Base-by-base conservation (phyloP, 2,888 invertebrate species). In the Electrophaes corylata region DNA sequence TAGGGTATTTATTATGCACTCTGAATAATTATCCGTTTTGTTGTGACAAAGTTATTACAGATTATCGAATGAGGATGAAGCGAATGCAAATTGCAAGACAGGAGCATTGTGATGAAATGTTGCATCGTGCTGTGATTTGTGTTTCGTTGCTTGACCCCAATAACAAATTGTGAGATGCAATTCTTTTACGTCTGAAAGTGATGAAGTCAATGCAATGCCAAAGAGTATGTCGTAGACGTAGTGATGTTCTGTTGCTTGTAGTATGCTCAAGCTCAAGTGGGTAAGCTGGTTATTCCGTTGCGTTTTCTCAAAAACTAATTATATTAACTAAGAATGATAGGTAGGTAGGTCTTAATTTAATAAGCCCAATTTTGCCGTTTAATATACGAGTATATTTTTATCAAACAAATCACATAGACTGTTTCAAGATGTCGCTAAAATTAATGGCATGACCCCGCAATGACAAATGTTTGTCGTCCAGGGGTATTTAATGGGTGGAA, bases 401-500 rank as follows among this genome's bases (percentile, higher is more conserved):
- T 40, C 14, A 37, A 43, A 43, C 37, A 45, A 57, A 55, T 52
- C n/a, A 53, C 56, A 51, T 54, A 68, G 68, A 69, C 60, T 68
- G 57, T 70, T 65, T 72, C 65, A 75, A 75, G 78, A 76, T 74
- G 75, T 74, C 73, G 71, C 71, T 72, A 46, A 56, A 64, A 71
- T 71, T 66, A 70, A 69, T 73, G 74, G 70, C 67, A 64, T 79
- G 78, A 79, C 76, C 77, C 72, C 71, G 72, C 78, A 81, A 85
- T 86, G 83, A 85, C 74, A 81, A 84, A 87, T 84, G 79, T 73
- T 76, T 67, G 73, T 76, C 74, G 79, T 79, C n/a, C 81, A 81
- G 84, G 86, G 88, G 86, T 86, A 83, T 81, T 78, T 88, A 90
- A 89, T 89, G 86, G 82, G 67, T 84, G 81, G 83, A 86, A 84